Evolutionary conservation across 2,888 invertebrate genomes (phyloP), one percentile per base, ranked within the genome.

Genomic region (Rotaria magnacalcarata): DNA sequence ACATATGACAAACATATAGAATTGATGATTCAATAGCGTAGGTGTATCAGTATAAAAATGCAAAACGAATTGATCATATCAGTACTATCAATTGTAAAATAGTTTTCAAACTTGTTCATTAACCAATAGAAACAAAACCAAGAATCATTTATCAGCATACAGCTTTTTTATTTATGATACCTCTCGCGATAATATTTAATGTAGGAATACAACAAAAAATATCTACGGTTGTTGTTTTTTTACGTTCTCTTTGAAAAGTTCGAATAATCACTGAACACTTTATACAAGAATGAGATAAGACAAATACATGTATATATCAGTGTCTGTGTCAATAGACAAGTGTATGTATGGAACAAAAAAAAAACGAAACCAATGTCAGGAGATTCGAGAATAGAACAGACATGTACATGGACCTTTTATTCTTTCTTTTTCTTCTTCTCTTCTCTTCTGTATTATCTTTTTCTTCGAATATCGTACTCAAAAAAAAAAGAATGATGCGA

Each of bases 281-380:
- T 67, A 34, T 67, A 19, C 19, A 27, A 34, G 34, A 67, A 41
- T 41, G 34, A 67, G 67, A 67, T 67, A 67, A 67, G 67, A 67
- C 67, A 8, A 16, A 67, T 27, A 67, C 24, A 67, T 67, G 16
- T 67, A 67, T 67, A 34, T 67, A 27, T 67, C 27, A 67, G 67
- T 41, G 67, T 67, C 34, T 67, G 19, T 67, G 67, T 67, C 67
- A 67, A 67, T 67, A 67, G 34, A 34, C 34, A 41, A 67, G 14
- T 19, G 14, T 67, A 19, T 67, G 11, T 60, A 5, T 60, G 7
- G 11, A 34, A 27, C 14, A 4, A 67, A 41, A 19, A 27, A 27
- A 67, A 67, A 67, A 67, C 67, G 67, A 67, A 67, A 27, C 67
- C 34, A 67, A 67, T 67, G 67, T 41, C 67, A 67, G 34, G 34